Evolutionary conservation across 2,888 invertebrate species (phyloP), one percentile per base, ranked within the genome.

Genomic region (Acanthosepion pharaonis): DNA sequence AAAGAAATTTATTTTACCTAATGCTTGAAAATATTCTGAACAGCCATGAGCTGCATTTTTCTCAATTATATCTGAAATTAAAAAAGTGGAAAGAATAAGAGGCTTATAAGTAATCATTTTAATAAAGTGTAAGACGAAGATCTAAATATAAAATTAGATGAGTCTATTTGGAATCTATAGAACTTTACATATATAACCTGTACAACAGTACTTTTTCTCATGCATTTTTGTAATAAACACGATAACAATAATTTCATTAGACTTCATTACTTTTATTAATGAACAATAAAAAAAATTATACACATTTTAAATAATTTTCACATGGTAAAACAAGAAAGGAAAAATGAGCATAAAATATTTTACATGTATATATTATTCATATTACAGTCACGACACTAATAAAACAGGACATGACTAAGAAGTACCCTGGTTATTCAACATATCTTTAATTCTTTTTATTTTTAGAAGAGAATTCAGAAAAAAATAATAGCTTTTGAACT

Each of bases 11-110:
- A 78, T 95, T 95, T 95, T 95, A 96, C 96, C 95, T 78, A 96
- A 95, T 20, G 95, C 95, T 4, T 98, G 98, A 96, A 98, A 98
- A 98, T 98, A 99, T 97, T 99, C 99, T 96, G 99, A 98, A 95
- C 99, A 97, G 0, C 99, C 99, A 51, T 98, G 98, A 98, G 98
- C 98, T 95, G 98, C 98, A 97, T 99, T 99, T 97, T 99, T 99
- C 97, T 99, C 99, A 95, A 99, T 98, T 97, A 99, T 98, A 96
- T 98, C 97, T 97, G 96, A 55, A 59, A 92, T 55, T 9, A 33
- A 49, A 53, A 91, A 94, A 94, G 20, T 4, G 48, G n/a, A 78
- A n/a, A 18, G n/a, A 78, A 1, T 78, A n/a, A 78, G 11, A 78
- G 4, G 78, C 11, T 78, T 18, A 78, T 78, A 6, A 59, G 20